phyloP scores from a whole-genome alignment of 2,113 vertebrate genomes.

The Syrrhaptes paradoxus region DNA sequence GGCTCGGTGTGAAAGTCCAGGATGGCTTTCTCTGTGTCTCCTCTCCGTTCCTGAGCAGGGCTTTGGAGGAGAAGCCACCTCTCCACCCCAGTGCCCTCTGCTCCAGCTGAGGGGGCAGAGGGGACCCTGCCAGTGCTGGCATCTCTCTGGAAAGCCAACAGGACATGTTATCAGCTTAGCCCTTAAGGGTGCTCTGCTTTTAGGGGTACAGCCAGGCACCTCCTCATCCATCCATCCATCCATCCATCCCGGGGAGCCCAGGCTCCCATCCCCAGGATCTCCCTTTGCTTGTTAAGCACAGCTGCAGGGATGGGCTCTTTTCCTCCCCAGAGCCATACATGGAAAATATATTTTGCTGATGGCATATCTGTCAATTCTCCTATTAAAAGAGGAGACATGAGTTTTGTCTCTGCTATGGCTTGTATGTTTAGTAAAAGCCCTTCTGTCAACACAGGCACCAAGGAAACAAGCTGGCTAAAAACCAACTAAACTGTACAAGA shows the following conservation, averaged over 20 bases:
- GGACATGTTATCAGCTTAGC: background rate
- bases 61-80: background rate
- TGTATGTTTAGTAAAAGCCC: constrained; percentile 29
- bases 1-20: background rate
- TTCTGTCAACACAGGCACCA: constrained; percentile 39
- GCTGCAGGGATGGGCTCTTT: background rate
- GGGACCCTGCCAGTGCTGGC: background rate
- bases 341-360: constrained; percentile 25
- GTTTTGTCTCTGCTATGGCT: constrained; percentile 31
- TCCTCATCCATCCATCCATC: too few relatives aligned
- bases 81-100: background rate
- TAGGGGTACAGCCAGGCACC: background rate
- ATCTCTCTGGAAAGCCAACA: accelerated
- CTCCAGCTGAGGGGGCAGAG: background rate
- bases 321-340: background rate
- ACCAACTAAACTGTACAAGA: background rate
- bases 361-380: background rate
- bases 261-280: background rate
- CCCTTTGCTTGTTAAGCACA: background rate
- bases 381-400: background rate
- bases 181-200: background rate
- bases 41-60: background rate
- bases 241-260: too few relatives aligned
- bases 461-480: constrained; percentile 1
- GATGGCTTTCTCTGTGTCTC: background rate